These are phyloP conservation scores for Leptosomus discolor DNA, from an alignment of 2,113 vertebrate species.

Conservation along the genomic window DNA sequence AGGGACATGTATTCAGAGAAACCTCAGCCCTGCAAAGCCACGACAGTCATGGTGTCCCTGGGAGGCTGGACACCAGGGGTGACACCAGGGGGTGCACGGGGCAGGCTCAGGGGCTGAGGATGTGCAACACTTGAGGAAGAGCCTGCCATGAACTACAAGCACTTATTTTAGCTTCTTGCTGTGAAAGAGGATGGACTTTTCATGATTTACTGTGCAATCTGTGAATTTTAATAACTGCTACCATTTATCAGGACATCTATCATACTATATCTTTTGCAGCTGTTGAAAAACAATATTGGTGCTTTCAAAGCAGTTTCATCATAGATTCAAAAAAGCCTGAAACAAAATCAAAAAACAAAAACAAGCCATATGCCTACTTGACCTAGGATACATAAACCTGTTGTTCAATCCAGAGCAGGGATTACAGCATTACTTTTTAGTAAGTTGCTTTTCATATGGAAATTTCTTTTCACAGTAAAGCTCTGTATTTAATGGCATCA, in stretches of 20 bases:
- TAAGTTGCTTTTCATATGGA: conserved; percentile 83
- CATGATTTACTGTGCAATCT: conserved; percentile 66
- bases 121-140: not conserved
- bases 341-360: conserved; percentile 67
- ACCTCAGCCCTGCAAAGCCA: not conserved
- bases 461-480: conserved; percentile 79
- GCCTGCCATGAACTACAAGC: not conserved
- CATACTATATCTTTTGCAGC: conserved; percentile 68
- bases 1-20: not conserved
- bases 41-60: rapidly evolving
- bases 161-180: conserved; percentile 11
- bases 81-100: rapidly evolving
- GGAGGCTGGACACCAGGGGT: not conserved
- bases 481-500: conserved; percentile 78
- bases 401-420: conserved; percentile 75
- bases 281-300: conserved; percentile 71
- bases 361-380: conserved; percentile 79
- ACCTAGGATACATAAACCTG: conserved; percentile 80
- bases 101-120: rapidly evolving
- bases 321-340: conserved; percentile 65
- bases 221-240: conserved; percentile 71
- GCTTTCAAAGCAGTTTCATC: conserved; percentile 73
- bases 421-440: conserved; percentile 78
- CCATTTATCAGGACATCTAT: conserved; percentile 59
- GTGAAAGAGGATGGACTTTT: conserved; percentile 8